These are phyloP conservation scores for Phrynosoma platyrhinos DNA, from an alignment of 2,113 vertebrate genomes.

Conservation along the genomic window DNA sequence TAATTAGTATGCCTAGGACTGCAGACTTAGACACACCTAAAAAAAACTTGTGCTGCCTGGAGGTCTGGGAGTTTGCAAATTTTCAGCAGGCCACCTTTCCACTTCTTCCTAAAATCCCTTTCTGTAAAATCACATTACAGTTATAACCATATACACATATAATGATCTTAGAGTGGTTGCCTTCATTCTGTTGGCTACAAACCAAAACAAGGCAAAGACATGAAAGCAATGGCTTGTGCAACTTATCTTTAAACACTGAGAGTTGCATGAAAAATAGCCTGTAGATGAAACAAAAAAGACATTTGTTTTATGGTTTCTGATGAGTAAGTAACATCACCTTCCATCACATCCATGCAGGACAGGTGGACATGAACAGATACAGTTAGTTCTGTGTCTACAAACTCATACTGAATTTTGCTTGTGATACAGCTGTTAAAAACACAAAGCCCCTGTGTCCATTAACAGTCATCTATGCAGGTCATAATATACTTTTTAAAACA, in stretches of 20 bases:
- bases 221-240: neutral
- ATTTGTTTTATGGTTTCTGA: neutral
- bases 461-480: neutral
- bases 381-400: neutral
- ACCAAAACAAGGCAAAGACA: neutral
- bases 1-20: neutral
- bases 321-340: neutral
- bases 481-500: neutral
- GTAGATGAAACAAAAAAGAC: conserved; percentile 42
- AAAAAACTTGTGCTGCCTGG: neutral
- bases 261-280: conserved; percentile 21
- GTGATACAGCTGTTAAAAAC: neutral
- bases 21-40: neutral
- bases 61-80: neutral
- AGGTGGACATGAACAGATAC: neutral
- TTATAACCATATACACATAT: too few species aligned
- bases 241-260: neutral
- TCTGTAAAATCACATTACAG: accelerated
- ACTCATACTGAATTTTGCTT: neutral
- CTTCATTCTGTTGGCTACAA: conserved; percentile 8
- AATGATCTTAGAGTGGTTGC: neutral
- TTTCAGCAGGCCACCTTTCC: neutral
- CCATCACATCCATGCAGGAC: neutral
- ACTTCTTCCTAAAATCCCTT: neutral
- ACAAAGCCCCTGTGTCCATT: neutral